A percentile compares a stretch with the other conserved stretches of the same genome.
phyloP scores from a whole-genome alignment of 2,797 vertebrate genomes.

The Rhinoraja longicauda region DNA sequence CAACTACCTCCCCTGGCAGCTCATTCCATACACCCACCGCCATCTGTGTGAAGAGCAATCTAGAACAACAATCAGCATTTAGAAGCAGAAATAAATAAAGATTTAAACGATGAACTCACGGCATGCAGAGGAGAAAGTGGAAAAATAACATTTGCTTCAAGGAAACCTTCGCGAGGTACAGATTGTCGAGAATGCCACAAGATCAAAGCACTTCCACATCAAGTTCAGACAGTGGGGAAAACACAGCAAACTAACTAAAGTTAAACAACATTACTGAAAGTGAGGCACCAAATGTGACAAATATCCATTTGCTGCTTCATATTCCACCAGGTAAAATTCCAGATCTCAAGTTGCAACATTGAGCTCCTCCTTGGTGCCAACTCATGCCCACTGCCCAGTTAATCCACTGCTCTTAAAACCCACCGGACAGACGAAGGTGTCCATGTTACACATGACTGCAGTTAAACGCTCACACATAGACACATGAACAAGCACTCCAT shows the following conservation, averaged over 20 bases:
- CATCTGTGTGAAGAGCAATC: no score
- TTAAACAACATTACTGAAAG: not conserved
- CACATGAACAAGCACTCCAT: not conserved
- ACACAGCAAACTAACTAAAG: slow-evolving; percentile 50
- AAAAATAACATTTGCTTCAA: not conserved
- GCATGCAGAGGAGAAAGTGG: not conserved
- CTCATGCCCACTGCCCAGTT: not conserved
- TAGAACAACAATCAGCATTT: not conserved
- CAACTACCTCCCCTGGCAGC: no score
- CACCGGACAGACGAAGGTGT: not conserved
- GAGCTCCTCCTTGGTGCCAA: not conserved
- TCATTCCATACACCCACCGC: no score
- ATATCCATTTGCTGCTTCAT: not conserved
- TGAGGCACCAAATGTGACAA: not conserved
- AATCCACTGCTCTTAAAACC: not conserved
- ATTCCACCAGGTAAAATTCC: not conserved
- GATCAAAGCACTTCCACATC: slow-evolving; percentile 57
- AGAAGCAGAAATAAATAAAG: slow-evolving; percentile 19
- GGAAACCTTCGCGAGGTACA: not conserved
- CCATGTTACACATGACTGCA: not conserved
- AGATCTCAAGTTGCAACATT: not conserved
- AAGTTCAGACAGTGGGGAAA: slow-evolving; percentile 78
- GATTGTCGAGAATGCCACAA: not conserved
- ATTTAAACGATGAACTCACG: not conserved
- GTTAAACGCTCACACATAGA: not conserved